These are phyloP conservation scores for Daphoenositta chrysoptera DNA, from an alignment of 2,113 vertebrate species.

Conservation along the genomic window DNA sequence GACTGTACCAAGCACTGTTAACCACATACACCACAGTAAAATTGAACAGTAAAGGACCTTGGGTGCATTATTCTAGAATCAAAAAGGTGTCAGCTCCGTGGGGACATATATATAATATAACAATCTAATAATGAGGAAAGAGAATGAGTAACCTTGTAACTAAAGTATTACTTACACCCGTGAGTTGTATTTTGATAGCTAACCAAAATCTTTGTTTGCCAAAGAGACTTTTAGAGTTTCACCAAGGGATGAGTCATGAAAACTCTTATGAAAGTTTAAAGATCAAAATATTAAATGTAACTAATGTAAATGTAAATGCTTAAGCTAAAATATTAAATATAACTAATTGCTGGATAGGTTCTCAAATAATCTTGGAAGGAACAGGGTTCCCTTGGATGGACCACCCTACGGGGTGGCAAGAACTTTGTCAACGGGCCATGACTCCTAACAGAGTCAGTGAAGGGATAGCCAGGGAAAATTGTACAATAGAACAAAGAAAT, in stretches of 20 bases:
- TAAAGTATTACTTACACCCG: not conserved
- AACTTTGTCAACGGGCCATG: not conserved
- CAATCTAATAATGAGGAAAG: not conserved
- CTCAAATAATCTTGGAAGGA: not conserved
- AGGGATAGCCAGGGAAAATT: not conserved
- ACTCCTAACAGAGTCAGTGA: not conserved
- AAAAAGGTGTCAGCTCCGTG: rapidly evolving
- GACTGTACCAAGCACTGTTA: not conserved
- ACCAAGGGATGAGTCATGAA: not conserved
- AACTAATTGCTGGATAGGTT: not conserved
- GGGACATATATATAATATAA: too few relatives aligned
- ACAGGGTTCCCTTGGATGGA: not conserved
- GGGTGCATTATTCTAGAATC: not conserved
- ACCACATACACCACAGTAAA: not conserved
- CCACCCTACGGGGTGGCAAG: not conserved
- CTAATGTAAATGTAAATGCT: too few relatives aligned
- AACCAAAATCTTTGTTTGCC: not conserved
- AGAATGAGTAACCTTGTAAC: not conserved
- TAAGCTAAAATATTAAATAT: not conserved
- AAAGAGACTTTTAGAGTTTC: not conserved
- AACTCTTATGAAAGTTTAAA: not conserved
- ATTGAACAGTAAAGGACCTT: not conserved
- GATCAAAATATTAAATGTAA: not conserved
- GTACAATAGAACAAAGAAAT: not conserved
- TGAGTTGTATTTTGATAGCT: not conserved